Conservation (phyloP, 2,888 invertebrate species). For the Seladonia tumulorum region DNA sequence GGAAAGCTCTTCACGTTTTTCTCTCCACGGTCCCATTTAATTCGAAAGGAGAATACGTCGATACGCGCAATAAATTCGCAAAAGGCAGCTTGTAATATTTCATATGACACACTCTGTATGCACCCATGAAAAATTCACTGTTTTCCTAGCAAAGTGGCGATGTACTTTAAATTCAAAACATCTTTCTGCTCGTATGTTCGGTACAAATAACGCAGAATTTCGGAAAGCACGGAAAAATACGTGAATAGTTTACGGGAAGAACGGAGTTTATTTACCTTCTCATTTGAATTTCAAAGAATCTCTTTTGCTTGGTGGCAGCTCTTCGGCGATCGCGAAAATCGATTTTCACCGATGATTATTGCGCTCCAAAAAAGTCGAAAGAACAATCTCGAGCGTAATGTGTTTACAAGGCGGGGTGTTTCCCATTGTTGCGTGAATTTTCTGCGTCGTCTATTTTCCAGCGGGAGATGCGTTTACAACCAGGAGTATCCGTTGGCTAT, state of each 20-base stretch:
- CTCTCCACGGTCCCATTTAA: neutral
- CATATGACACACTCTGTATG: neutral
- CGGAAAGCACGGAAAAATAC: neutral
- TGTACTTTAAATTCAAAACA: constrained; percentile 7
- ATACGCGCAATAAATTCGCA: neutral
- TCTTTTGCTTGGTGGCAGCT: neutral
- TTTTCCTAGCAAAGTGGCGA: constrained; percentile 1
- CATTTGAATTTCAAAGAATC: neutral
- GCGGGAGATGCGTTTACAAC: constrained; percentile 44
- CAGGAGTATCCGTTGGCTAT: constrained; percentile 40
- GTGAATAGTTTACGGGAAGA: constrained; percentile 1
- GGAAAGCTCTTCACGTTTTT: neutral
- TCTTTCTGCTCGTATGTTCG: neutral
- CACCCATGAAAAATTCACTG: neutral
- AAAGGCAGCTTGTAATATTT: neutral
- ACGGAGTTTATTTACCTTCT: neutral
- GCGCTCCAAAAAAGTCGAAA: constrained; percentile 1
- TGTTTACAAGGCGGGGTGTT: constrained; percentile 27
- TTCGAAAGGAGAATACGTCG: neutral
- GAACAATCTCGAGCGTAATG: constrained; percentile 9
- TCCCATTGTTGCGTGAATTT: constrained; percentile 30
- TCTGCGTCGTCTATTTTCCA: constrained; percentile 49
- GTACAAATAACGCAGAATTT: neutral
- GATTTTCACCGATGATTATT: neutral
- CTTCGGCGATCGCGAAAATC: neutral